Base-by-base conservation (phyloP, 2,888 invertebrate genomes). In the Dynastes maya region DNA sequence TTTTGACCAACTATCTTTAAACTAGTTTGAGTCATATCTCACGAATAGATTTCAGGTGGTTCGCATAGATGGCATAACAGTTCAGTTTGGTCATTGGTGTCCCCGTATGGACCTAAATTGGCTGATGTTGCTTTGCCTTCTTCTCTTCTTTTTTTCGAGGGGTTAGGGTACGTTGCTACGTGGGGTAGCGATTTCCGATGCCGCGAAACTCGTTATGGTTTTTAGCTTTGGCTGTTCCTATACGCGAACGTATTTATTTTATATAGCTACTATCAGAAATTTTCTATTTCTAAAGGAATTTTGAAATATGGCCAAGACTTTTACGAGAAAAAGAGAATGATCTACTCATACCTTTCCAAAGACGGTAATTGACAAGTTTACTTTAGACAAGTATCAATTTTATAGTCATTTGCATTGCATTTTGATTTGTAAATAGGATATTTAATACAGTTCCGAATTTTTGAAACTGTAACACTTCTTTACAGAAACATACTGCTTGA, bases 171-270 rank as follows among this genome's bases (percentile, higher is more conserved):
- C 22, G 58, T n/a, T 53, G 9, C 16, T 16, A 22, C 8, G 55
- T 22, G 22, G 22, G 22, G 22, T 22, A 22, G 22, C 22, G 22
- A 22, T 22, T 22, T 22, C 22, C 22, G 71, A 58, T 37, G 58
- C 58, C 58, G 22, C 22, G 71, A 72, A 72, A 72, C 71, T 72
- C 37, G 55, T 72, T 72, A 72, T 55, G 58, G 71, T 72, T 72
- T 72, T 40, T 37, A 37, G 67, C 67, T 49, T 67, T 49, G 40
- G 40, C 45, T 45, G 4, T 45, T 68, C 32, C 32, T 8, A 32
- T 53, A 70, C 58, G 16, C 45, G 32, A 72, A 72, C 40, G 37
- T 55, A 72, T 72, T 71, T 58, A 67, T 67, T 67, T 22, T 22
- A 8, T 67, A 22, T 67, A 11, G 4, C 58, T 53, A n/a, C n/a